A percentile compares a stretch with the other conserved stretches of the same genome.
Evolutionary conservation across 2,888 invertebrate species (phyloP).

Genomic region (Scaptomyza tumidula): DNA sequence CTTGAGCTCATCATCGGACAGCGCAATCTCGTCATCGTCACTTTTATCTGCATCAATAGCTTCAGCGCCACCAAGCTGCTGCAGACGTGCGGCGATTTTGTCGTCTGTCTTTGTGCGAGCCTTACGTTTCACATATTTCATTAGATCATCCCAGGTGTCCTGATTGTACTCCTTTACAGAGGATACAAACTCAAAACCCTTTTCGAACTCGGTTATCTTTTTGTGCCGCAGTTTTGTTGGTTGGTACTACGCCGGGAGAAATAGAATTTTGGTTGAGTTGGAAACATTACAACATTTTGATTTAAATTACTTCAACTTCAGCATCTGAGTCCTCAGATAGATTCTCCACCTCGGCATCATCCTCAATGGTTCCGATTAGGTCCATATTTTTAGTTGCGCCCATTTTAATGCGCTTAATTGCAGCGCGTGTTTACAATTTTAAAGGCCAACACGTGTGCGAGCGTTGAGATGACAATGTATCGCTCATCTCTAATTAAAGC

Average conservation of each 20-base stretch:
- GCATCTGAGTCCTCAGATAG: conserved; percentile 92
- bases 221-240: conserved; percentile 91
- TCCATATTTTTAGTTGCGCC: conserved; percentile 84
- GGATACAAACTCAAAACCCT: conserved; percentile 92
- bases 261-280: not conserved
- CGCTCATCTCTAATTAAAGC: not conserved
- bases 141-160: conserved; percentile 92
- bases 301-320: conserved; percentile 89
- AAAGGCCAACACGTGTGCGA: conserved; percentile 60
- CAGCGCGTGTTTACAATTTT: conserved; percentile 69
- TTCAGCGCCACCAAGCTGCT: conserved; percentile 85
- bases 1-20: conserved; percentile 92
- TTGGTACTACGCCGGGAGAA: conserved; percentile 88
- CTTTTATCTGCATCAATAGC: conserved; percentile 86
- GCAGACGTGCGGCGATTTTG: conserved; percentile 89
- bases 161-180: conserved; percentile 91
- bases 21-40: conserved; percentile 86
- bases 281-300: not conserved
- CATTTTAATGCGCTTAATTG: conserved; percentile 58
- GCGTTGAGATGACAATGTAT: not conserved
- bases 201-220: conserved; percentile 90
- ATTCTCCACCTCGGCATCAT: conserved; percentile 92
- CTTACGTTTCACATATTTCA: conserved; percentile 92
- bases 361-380: conserved; percentile 92
- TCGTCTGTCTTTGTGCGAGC: conserved; percentile 93